These are phyloP conservation scores for Porites evermanni DNA, from an alignment of 92 coral and sea anemone species.

Conservation along the genomic window DNA sequence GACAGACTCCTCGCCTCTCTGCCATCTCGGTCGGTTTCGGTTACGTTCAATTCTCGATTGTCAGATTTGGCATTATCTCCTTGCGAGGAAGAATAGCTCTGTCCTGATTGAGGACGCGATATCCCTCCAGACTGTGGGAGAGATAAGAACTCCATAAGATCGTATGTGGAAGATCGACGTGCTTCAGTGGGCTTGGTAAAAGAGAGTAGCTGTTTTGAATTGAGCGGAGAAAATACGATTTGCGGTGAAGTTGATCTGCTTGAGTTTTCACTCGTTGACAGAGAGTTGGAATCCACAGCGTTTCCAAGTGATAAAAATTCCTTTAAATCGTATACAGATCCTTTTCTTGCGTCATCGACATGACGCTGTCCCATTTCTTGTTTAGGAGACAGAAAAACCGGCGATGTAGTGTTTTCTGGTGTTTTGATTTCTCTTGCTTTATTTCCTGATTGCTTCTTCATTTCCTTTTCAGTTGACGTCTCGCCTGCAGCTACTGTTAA, in stretches of 20 bases:
- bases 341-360: constrained; percentile 41
- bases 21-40: not conserved
- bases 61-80: not conserved
- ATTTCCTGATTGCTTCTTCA: not conserved
- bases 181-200: constrained; percentile 21
- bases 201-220: not conserved
- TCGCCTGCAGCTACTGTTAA: constrained; percentile 36
- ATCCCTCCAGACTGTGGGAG: constrained; percentile 28
- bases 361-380: constrained; percentile 2
- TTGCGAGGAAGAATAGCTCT: constrained; percentile 17
- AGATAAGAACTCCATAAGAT: constrained; percentile 81
- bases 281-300: not conserved
- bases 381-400: constrained; percentile 6
- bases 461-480: constrained; percentile 1
- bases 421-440: not conserved
- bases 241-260: constrained; percentile 12
- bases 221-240: constrained; percentile 1
- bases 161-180: constrained; percentile 73
- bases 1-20: constrained; percentile 61
- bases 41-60: constrained; percentile 13
- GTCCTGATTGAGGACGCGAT: constrained; percentile 29
- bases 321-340: constrained; percentile 74
- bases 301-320: constrained; percentile 74
- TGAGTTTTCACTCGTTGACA: constrained; percentile 22
- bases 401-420: constrained; percentile 6